A percentile compares a stretch with the other conserved stretches of the same genome.
Conservation (phyloP, 2,113 vertebrate genomes). For the Strix aluco region DNA sequence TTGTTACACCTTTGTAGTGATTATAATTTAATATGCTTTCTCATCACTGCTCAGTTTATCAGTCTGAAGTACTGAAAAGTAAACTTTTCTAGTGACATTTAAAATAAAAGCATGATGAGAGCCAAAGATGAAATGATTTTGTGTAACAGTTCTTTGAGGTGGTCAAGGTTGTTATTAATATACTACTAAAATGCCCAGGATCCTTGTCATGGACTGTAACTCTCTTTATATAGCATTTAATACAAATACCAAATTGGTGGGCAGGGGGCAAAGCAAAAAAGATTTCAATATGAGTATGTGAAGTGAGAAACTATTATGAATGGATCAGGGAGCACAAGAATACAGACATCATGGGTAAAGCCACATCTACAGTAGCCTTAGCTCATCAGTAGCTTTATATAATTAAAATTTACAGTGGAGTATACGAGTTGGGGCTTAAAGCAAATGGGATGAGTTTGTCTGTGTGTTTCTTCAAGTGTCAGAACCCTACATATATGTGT, state of each 20-base stretch:
- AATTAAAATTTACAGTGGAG: neutral
- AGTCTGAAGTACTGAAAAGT: neutral
- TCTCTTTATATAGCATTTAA: neutral
- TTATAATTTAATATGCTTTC: neutral
- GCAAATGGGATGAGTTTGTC: neutral
- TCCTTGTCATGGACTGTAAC: neutral
- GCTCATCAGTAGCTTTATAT: neutral
- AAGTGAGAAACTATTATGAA: neutral
- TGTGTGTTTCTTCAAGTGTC: neutral
- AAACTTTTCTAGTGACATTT: neutral
- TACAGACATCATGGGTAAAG: neutral
- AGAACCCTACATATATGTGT: neutral
- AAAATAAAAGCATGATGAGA: neutral
- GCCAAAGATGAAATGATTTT: neutral
- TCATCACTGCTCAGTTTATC: neutral
- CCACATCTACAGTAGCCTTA: neutral
- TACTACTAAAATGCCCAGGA: neutral
- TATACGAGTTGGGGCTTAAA: neutral
- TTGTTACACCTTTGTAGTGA: neutral
- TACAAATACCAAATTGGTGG: neutral
- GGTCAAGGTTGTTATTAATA: neutral
- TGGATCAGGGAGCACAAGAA: neutral
- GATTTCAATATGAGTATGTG: neutral
- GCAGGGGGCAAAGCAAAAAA: neutral
- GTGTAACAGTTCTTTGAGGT: neutral